Evolutionary conservation across 2,888 invertebrate species (phyloP).

Genomic region (Athalia rosae): DNA sequence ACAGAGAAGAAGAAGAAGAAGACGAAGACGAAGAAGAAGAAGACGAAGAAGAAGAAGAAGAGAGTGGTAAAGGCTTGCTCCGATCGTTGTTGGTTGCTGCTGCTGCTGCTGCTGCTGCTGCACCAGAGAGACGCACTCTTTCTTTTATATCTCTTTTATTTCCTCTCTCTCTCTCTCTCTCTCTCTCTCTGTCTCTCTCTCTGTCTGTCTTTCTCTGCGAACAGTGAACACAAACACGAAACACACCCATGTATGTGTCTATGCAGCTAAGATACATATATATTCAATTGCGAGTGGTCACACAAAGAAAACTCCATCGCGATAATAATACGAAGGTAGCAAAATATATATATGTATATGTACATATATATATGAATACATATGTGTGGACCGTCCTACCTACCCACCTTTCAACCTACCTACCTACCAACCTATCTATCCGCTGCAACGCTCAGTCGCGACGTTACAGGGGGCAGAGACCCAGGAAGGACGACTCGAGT

Average conservation of each 20-base stretch:
- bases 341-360: conserved; percentile 32
- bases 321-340: conserved; percentile 40
- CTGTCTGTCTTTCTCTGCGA: conserved; percentile 49
- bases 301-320: background rate
- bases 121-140: background rate
- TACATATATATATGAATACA: conserved; percentile 16
- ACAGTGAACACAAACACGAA: background rate
- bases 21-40: no score
- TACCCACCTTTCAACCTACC: conserved; percentile 20
- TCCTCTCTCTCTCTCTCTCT: conserved; percentile 17
- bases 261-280: background rate
- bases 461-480: conserved; percentile 68
- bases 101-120: background rate
- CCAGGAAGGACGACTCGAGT: conserved; percentile 70
- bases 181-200: conserved; percentile 21
- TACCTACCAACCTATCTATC: no score
- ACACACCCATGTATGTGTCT: background rate
- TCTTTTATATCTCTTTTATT: background rate
- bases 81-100: no score
- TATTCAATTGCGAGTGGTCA: no score
- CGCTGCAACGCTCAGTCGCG: no score
- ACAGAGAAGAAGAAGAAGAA: no score
- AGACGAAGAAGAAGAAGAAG: no score
- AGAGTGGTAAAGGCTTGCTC: no score
- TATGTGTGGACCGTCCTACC: conserved; percentile 15